Evolutionary conservation across 2,888 invertebrate species (phyloP), one percentile per base, ranked within the genome.

Genomic region (Philhelius pedissequus): DNA sequence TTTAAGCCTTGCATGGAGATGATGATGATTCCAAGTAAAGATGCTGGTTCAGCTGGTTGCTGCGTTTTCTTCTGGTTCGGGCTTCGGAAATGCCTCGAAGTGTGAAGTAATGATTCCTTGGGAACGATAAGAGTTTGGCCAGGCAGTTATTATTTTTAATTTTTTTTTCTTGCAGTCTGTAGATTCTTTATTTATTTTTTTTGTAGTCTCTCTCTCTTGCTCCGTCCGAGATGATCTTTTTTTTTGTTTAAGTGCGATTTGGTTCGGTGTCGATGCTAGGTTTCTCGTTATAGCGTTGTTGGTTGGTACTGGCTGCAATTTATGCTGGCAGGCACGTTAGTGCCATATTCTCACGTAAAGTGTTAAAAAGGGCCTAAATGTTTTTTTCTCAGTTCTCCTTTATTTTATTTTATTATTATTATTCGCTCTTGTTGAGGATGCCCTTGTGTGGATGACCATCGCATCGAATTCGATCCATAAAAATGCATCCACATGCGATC

Each of bases 31-130:
- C 74, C 75, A 54, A 64, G 64, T 62, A 62, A 20, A 48, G 64
- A 60, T 68, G 69, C 38, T 48, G 54, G 32, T 35, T 45, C n/a
- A n/a, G 60, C 6, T 58, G 30, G n/a, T 22, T 52, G 62, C 45
- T 15, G n/a, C n/a, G n/a, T n/a, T n/a, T n/a, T n/a, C n/a, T n/a
- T n/a, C n/a, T n/a, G 13, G n/a, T n/a, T 45, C 74, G 30, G 70
- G 54, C 60, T 58, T 80, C 79, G 79, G 80, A 84, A 79, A 86
- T 86, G 88, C 87, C 87, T 87, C 82, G 87, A 89, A 89, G 90
- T 90, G 90, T 90, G 90, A 90, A 90, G 88, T 90, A 90, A 89
- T 90, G 90, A 90, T 90, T 90, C 90, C 89, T 89, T 89, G 87
- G 88, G 88, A 88, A 88, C 89, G 90, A 90, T 90, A 90, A 90